Conservation (phyloP, 2,797 vertebrate genomes). For the Emydoidea blandingii region DNA sequence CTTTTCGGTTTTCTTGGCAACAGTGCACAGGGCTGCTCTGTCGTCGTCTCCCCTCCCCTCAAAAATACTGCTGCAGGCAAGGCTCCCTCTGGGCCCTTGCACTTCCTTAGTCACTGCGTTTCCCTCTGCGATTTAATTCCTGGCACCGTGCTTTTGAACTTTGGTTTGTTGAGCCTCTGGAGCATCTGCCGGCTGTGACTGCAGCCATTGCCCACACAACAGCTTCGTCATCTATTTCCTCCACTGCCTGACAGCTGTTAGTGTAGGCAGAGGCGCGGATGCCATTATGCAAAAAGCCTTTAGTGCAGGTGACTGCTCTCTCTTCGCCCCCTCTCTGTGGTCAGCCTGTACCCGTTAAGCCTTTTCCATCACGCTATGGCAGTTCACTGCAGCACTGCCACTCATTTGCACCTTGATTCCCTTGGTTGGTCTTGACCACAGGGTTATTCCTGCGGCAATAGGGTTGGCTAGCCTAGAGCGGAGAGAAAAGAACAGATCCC, state of each 20-base stretch:
- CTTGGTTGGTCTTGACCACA: background rate
- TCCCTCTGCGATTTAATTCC: background rate
- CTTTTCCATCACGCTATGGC: background rate
- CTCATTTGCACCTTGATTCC: background rate
- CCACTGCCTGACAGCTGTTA: background rate
- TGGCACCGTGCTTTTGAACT: background rate
- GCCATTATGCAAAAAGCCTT: background rate
- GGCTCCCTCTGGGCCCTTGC: background rate
- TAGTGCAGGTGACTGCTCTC: background rate
- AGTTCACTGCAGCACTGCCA: background rate
- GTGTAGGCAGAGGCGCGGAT: background rate
- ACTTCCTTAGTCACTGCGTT: background rate
- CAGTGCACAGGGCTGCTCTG: background rate
- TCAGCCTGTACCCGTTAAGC: background rate
- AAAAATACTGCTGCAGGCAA: too few species aligned
- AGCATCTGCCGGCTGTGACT: too few species aligned
- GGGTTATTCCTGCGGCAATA: background rate
- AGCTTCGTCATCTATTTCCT: background rate
- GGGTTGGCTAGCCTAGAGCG: background rate
- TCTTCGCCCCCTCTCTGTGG: background rate
- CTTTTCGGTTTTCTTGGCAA: background rate
- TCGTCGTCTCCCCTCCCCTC: background rate
- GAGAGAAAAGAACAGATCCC: background rate
- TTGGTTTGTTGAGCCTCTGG: background rate
- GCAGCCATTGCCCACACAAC: background rate